A percentile compares a stretch with the other conserved stretches of the same genome.
phyloP scores from a whole-genome alignment of 2,888 invertebrate genomes.

The Sclerodermus sp. region DNA sequence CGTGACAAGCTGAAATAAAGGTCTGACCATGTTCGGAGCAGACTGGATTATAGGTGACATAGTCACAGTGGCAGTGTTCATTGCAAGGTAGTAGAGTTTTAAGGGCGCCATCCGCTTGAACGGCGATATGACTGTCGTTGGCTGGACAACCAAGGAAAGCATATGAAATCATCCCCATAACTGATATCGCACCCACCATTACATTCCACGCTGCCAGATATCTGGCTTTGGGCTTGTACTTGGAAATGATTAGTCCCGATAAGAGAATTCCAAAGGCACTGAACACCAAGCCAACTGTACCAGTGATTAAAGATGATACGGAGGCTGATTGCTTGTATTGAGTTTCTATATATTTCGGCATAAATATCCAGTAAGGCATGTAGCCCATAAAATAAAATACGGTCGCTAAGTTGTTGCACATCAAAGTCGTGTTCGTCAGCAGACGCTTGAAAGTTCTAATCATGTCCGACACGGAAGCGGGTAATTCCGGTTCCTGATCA shows the following conservation, averaged over 20 bases:
- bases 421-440: conserved; percentile 67
- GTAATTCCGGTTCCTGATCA: conserved; percentile 41
- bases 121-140: conserved; percentile 61
- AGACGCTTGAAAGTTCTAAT: conserved; percentile 66
- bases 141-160: conserved; percentile 69
- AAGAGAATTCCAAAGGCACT: conserved; percentile 71
- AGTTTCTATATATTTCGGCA: conserved; percentile 82
- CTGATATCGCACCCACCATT: conserved; percentile 65
- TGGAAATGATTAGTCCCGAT: conserved; percentile 69
- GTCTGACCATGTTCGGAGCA: conserved; percentile 69
- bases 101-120: conserved; percentile 55
- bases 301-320: conserved; percentile 74
- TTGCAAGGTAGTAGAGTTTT: conserved; percentile 64
- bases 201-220: conserved; percentile 73
- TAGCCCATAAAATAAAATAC: conserved; percentile 74
- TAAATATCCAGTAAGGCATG: conserved; percentile 78
- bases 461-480: conserved; percentile 62
- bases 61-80: conserved; percentile 68
- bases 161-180: conserved; percentile 67
- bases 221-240: conserved; percentile 68
- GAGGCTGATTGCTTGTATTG: conserved; percentile 78
- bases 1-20: conserved; percentile 80
- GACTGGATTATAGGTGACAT: conserved; percentile 73
- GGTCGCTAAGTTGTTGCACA: conserved; percentile 74
- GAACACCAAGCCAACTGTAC: conserved; percentile 70